Conservation (phyloP, 92 coral and sea anemone species). For the Porites rus region DNA sequence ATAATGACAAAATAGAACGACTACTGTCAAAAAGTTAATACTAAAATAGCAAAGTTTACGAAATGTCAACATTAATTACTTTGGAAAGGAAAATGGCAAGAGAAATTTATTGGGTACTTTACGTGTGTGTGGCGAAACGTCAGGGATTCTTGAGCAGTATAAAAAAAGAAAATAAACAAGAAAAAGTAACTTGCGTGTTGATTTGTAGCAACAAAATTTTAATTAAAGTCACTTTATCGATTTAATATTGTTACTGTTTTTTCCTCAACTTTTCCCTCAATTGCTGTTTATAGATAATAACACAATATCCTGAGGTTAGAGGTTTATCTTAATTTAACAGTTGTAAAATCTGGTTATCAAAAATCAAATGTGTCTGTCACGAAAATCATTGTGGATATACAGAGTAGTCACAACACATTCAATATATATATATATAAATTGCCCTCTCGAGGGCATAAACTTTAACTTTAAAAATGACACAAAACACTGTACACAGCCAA, state of each 20-base stretch:
- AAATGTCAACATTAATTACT: slow-evolving; percentile 16
- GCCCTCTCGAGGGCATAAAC: neutral
- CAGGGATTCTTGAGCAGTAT: neutral
- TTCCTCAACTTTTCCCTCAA: neutral
- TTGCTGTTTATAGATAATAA: neutral
- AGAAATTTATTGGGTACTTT: neutral
- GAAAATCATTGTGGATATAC: neutral
- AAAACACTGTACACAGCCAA: neutral
- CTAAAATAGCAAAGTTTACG: neutral
- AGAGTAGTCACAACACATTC: neutral
- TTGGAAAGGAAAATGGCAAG: slow-evolving; percentile 5
- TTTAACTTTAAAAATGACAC: neutral
- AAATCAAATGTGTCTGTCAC: neutral
- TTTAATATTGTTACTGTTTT: neutral
- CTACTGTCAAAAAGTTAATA: neutral
- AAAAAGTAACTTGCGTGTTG: neutral
- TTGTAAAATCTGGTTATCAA: neutral
- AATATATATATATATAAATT: no score
- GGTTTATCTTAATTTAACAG: neutral
- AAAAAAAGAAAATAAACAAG: neutral
- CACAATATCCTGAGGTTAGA: neutral
- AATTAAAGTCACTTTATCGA: neutral
- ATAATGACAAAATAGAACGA: neutral
- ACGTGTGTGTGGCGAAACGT: neutral
- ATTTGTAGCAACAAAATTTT: neutral